phyloP scores from a whole-genome alignment of 1,140 invertebrate species.

The Aphelinus certus region DNA sequence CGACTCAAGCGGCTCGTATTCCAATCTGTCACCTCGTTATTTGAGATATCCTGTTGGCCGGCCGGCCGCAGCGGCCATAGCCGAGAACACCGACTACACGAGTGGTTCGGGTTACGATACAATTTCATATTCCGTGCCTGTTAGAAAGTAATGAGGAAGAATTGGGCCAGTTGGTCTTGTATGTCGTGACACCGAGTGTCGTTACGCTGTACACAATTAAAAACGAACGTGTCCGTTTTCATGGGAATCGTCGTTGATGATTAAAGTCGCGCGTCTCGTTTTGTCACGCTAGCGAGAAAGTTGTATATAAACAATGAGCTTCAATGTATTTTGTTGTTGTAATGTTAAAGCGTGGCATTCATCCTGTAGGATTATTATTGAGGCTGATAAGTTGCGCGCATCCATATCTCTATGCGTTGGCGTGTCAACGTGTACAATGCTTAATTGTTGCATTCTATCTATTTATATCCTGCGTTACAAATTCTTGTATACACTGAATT shows the following conservation, averaged over 20 bases:
- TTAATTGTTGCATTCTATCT: not conserved
- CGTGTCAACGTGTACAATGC: not conserved
- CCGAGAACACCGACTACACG: slow-evolving; percentile 11
- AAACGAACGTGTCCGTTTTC: too few species aligned
- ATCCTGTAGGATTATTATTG: not conserved
- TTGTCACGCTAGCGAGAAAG: too few species aligned
- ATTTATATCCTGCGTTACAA: slow-evolving; percentile 22
- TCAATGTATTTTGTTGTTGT: too few species aligned
- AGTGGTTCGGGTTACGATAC: slow-evolving; percentile 57
- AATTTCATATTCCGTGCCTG: slow-evolving; percentile 60
- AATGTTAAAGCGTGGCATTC: not conserved
- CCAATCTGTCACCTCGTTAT: slow-evolving; percentile 53
- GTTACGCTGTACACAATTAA: too few species aligned
- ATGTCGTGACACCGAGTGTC: too few species aligned
- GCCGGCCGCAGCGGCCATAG: not conserved
- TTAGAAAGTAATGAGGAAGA: slow-evolving; percentile 47
- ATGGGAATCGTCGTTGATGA: too few species aligned
- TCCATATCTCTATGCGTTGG: not conserved
- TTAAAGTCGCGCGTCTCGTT: too few species aligned
- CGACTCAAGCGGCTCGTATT: slow-evolving; percentile 48
- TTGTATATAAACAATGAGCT: too few species aligned
- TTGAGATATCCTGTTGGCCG: slow-evolving; percentile 46
- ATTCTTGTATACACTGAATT: slow-evolving; percentile 7
- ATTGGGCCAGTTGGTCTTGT: slow-evolving; percentile 9
- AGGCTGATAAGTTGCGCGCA: slow-evolving; percentile 3